phyloP scores from a whole-genome alignment of 2,888 invertebrate species.

The Oligia strigilis region DNA sequence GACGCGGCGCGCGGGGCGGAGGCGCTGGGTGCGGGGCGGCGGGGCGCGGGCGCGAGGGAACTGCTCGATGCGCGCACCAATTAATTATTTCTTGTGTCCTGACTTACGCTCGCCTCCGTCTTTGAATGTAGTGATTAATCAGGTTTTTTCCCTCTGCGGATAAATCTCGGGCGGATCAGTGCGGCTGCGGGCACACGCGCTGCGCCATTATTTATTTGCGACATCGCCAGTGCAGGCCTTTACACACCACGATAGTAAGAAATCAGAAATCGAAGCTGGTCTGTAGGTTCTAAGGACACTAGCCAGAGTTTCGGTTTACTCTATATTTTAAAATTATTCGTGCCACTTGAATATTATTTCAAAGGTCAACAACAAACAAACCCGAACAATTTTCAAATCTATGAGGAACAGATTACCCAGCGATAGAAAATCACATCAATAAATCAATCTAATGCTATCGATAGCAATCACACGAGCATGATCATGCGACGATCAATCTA shows the following conservation, averaged over 20 bases:
- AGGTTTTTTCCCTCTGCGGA: conserved; percentile 79
- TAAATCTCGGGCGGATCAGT: conserved; percentile 76
- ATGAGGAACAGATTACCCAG: not conserved
- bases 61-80: conserved; percentile 67
- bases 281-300: not conserved
- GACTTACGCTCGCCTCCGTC: conserved; percentile 83
- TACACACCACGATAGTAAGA: conserved; percentile 45
- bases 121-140: conserved; percentile 85
- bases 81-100: conserved; percentile 85
- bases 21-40: conserved; percentile 54
- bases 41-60: conserved; percentile 14
- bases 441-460: not conserved
- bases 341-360: not conserved
- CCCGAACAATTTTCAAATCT: not conserved
- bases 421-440: not conserved
- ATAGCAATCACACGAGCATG: not conserved
- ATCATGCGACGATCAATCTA: not conserved
- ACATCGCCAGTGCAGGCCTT: conserved; percentile 39
- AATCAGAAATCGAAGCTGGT: conserved; percentile 32
- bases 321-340: not conserved
- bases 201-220: conserved; percentile 74
- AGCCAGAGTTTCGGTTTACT: not conserved
- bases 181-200: conserved; percentile 48
- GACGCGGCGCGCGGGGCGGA: conserved; percentile 57
- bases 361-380: not conserved